Evolutionary conservation across 2,113 vertebrate species (phyloP).

Genomic region (Lutjanus erythropterus): DNA sequence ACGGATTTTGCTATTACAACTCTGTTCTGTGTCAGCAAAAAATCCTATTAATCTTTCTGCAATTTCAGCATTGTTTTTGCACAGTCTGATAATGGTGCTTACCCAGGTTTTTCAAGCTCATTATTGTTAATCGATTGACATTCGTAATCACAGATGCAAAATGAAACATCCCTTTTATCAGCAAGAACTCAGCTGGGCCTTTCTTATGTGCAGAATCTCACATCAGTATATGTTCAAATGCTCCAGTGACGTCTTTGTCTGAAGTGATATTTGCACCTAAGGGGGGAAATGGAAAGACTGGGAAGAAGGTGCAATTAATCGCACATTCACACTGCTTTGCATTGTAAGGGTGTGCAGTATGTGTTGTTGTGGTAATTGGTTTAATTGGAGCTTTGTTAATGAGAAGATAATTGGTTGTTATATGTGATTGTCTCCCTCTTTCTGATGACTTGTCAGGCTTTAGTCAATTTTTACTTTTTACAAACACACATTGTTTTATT

Average conservation of each 20-base stretch:
- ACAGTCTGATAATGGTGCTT: conserved; percentile 56
- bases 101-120: conserved; percentile 57
- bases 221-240: background rate
- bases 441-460: background rate
- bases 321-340: background rate
- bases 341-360: background rate
- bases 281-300: background rate
- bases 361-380: background rate
- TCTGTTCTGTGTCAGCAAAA: conserved; percentile 71
- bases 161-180: conserved; percentile 52
- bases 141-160: conserved; percentile 45
- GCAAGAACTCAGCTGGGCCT: background rate
- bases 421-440: background rate
- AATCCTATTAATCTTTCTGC: conserved; percentile 69
- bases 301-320: background rate
- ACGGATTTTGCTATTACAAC: conserved; percentile 64
- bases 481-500: too few species aligned
- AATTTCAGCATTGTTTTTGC: conserved; percentile 71
- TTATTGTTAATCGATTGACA: conserved; percentile 67
- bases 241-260: background rate
- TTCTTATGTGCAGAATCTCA: conserved; percentile 17
- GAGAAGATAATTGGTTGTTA: conserved; percentile 13
- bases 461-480: too few species aligned
- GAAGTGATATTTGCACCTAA: conserved; percentile 4
- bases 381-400: background rate